Conservation (phyloP, 2,113 vertebrate genomes). For the Hoplias malabaricus region DNA sequence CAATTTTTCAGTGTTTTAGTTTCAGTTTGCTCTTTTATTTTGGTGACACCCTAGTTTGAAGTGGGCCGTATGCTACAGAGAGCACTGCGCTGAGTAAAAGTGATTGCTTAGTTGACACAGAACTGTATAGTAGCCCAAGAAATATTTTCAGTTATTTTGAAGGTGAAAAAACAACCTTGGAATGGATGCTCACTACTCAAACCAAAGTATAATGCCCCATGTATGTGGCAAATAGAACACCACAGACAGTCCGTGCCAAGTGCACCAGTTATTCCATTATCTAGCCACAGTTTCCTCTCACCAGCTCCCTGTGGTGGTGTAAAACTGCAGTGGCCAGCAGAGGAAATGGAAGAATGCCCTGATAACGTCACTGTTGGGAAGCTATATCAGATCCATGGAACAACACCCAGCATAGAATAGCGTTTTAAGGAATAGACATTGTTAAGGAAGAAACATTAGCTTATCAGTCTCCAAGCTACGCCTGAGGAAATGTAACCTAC, state of each 20-base stretch:
- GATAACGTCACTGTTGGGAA: not conserved
- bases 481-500: too few relatives aligned
- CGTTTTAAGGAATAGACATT: not conserved
- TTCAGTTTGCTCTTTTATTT: too few relatives aligned
- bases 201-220: not conserved
- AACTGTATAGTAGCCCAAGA: not conserved
- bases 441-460: too few relatives aligned
- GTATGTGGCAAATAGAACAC: not conserved
- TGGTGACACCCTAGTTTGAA: too few relatives aligned
- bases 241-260: conserved; percentile 15
- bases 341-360: conserved; percentile 9
- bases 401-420: not conserved
- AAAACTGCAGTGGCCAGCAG: conserved; percentile 19
- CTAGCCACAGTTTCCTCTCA: conserved; percentile 29
- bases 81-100: not conserved
- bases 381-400: not conserved
- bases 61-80: too few relatives aligned
- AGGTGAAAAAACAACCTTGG: not conserved
- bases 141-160: not conserved
- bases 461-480: too few relatives aligned
- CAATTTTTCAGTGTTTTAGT: too few relatives aligned
- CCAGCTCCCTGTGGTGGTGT: conserved; percentile 22
- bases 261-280: conserved; percentile 41
- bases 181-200: not conserved
- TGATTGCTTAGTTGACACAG: not conserved